Base-by-base conservation (phyloP, 2,797 vertebrate species). In the Scolopax bukidnonensis region DNA sequence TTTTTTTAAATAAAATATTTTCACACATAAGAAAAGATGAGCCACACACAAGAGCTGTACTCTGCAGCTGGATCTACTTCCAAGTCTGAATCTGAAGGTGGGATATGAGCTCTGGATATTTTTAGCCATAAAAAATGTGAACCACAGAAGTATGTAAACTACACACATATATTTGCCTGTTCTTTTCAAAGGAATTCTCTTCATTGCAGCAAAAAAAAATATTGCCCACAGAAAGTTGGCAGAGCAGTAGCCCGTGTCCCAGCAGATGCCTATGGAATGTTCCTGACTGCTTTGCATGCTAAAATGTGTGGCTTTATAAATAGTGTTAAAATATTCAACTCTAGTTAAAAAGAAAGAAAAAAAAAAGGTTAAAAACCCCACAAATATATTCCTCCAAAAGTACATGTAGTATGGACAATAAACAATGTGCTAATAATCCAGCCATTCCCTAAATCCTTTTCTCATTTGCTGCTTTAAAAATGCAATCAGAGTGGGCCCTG, bases 41-140 rank as follows among this genome's bases (percentile, higher is more conserved):
- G 90, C 89, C 33, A n/a, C 94, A 96, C 78, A 93, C 82, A 95
- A 91, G 84, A 95, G 57, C 56, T 90, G 71, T 41, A 94, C 75
- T 95, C 77, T 41, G 33, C 95, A 96, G 79, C 93, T 95, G 71
- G 83, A 73, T 43, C 71, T 93, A 77, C 95, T 96, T 95, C 92
- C 89, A 95, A 97, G 95, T 84, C 91, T 89, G 94, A 93, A 87
- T 94, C 41, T 74, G 80, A 96, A 97, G 86, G 94, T 97, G 92
- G 96, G 81, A 94, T 95, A 92, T 56, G 61, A 79, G 87, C 77
- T 92, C 65, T 83, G 84, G 93, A 93, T 98, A 98, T 97, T 97
- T 97, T 97, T 96, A 98, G 96, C 96, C 97, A 93, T 93, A 93
- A 98, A 98, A 96, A 97, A 98, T 98, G 96, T 96, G 93, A 97